These are phyloP conservation scores for Nicator chloris DNA, from an alignment of 2,113 vertebrate species.

Conservation along the genomic window DNA sequence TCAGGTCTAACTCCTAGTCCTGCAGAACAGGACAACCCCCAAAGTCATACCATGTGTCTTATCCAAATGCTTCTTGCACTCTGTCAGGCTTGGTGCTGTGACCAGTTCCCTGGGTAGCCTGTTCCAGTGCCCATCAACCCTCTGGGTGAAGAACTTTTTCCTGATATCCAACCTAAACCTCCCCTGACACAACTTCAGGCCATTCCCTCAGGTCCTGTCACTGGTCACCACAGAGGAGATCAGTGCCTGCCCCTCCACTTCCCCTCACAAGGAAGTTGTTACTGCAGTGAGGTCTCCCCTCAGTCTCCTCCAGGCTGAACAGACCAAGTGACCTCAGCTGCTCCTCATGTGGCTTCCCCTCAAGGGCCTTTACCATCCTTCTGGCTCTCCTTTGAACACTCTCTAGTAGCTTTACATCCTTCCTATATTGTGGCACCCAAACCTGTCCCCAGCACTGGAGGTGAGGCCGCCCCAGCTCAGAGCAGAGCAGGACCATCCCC, in stretches of 20 bases:
- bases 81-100: neutral
- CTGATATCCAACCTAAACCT: neutral
- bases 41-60: neutral
- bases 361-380: accelerated
- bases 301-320: neutral
- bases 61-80: neutral
- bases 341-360: accelerated
- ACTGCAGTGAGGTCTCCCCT: accelerated
- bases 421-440: neutral
- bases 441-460: accelerated
- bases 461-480: accelerated
- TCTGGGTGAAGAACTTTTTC: neutral
- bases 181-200: neutral
- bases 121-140: neutral
- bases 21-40: neutral
- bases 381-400: accelerated
- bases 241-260: neutral
- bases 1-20: neutral
- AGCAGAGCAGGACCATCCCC: neutral
- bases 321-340: neutral
- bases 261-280: accelerated
- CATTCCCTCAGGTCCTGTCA: accelerated
- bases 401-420: neutral
- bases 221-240: neutral
- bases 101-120: neutral